Evolutionary conservation across 2,113 vertebrate genomes (phyloP), one percentile per base, ranked within the genome.

Genomic region (Pardalotus punctatus): DNA sequence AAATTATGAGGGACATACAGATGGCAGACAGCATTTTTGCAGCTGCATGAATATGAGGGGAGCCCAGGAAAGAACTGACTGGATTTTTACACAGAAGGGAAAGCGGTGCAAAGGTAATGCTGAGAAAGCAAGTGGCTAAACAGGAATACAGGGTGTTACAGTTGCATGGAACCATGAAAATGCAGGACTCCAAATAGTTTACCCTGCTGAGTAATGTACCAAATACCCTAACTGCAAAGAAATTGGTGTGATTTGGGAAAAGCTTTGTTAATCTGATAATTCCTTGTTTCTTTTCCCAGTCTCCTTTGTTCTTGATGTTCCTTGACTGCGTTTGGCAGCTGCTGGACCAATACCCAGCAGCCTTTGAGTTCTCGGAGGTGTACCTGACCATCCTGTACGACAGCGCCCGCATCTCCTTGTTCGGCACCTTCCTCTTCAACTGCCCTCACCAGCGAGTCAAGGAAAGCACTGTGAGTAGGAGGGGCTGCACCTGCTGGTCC

Each of bases 361-460:
- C 99, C 35, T 99, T 99, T 1, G 99, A 99, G 97, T 99, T 99
- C 94, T 99, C 99, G 0, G 99, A 99, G 85, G 90, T 98, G n/a
- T 99, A 99, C 96, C 94, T 99, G 96, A 98, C 98, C 0, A 96
- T 99, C 29, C 88, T 99, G 94, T 96, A 98, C 5, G 99, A 99
- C 97, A 99, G 99, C 45, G 98, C 99, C 79, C 98, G 98, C 91
- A 97, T 99, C 88, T 98, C 99, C 0, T 88, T 99, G 66, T 99
- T 99, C 14, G 99, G 99, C 96, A 99, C 99, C 86, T 99, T 99
- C 94, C 98, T 99, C 51, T 99, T 99, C 97, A 99, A 99, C 91
- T 99, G 98, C 50, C 98, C 99, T 5, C 98, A 98, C 84, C 99
- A 99, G 95, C 98, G 98, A 3, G 97, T 98, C 10, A 98, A 99